Base-by-base conservation (phyloP, 2,797 vertebrate species). In the Channa striata region DNA sequence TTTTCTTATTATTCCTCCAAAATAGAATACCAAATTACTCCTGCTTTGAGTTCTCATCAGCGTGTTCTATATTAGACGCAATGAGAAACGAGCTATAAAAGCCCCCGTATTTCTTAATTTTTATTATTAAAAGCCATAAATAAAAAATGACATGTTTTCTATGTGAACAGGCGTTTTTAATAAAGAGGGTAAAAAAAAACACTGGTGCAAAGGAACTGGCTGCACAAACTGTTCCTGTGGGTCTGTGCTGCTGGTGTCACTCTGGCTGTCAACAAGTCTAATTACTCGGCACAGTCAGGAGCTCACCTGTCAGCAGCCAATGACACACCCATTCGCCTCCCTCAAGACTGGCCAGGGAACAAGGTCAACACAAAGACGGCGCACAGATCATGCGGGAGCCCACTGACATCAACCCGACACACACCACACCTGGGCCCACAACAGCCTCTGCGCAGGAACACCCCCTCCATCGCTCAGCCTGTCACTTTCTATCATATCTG, bases 261-360 rank as follows among this genome's bases (percentile, higher is more conserved):
- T 64, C 65, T 77, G 68, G 70, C 66, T 87, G 72, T 86, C 84
- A 82, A 82, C 83, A 83, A 53, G 50, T 85, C 64, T 82, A 86
- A 85, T 90, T 87, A 91, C 72, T 82, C 68, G 63, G 77, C 54
- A 23, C 60, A 59, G 44, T 56, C 71, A 59, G 59, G 20, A 73
- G 69, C 43, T 63, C 59, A 86, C 66, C 81, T 80, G 83, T 84
- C 84, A 84, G 72, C 72, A 6, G 57, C 47, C 56, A 59, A 51
- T 60, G 74, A 37, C 59, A 63, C 46, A 47, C 46, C 12, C 20
- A 23, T 21, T 12, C 25, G 10, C 25, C 40, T 42, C 13, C 16
- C 40, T 42, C 1, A 17, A 8, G 40, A 17, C 3, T 17, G 16
- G 6, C 17, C 5, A 16, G 40, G 40, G 13, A 14, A 42, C 40